Conservation (phyloP, 2,888 invertebrate genomes). For the Dasypogon diadema region DNA sequence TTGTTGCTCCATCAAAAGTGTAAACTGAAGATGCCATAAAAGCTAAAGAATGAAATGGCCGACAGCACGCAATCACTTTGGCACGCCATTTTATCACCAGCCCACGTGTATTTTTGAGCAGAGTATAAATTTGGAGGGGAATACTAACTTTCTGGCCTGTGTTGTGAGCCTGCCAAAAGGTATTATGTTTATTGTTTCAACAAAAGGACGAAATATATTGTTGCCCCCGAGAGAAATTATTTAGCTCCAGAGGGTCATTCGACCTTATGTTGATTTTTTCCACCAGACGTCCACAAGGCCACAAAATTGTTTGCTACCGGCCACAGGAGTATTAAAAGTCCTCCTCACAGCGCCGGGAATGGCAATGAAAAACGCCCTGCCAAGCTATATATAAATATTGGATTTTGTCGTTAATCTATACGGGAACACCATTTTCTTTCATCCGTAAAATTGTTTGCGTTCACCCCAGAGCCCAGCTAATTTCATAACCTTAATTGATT, state of each 20-base stretch:
- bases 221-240: slow-evolving; percentile 10
- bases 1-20: slow-evolving; percentile 21
- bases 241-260: background rate
- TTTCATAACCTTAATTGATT: slow-evolving; percentile 29
- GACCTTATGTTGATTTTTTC: slow-evolving; percentile 2
- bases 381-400: background rate
- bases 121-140: slow-evolving; percentile 4
- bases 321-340: background rate
- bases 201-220: slow-evolving; percentile 11
- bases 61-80: slow-evolving; percentile 23
- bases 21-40: slow-evolving; percentile 24
- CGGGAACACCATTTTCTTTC: background rate
- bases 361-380: no score
- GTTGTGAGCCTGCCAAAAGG: background rate
- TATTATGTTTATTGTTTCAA: slow-evolving; percentile 37
- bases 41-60: slow-evolving; percentile 4
- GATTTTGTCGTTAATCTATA: slow-evolving; percentile 5
- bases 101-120: slow-evolving; percentile 1
- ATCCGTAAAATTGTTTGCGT: slow-evolving; percentile 8
- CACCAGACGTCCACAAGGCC: slow-evolving; percentile 1
- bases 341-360: background rate
- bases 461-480: background rate
- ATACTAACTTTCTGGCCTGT: no score
- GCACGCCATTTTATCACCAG: slow-evolving; percentile 21
- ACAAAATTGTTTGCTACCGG: background rate